Percentiles rank a stretch among this genome's conserved stretches.
These are phyloP conservation scores for Morus bassanus DNA, from an alignment of 2,797 vertebrate species.

Conservation along the genomic window DNA sequence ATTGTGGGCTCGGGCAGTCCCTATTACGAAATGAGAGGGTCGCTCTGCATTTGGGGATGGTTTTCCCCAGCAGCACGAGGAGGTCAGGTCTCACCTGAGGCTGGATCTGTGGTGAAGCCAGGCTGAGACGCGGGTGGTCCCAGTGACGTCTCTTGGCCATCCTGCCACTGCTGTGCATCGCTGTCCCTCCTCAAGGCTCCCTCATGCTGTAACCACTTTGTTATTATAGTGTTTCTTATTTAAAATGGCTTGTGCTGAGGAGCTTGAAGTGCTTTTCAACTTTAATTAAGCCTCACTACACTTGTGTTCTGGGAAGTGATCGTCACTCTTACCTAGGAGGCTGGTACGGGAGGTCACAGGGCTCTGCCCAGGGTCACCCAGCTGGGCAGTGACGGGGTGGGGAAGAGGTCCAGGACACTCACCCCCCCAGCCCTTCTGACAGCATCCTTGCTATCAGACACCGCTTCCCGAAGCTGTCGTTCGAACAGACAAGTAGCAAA, in stretches of 20 bases:
- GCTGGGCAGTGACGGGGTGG: neutral
- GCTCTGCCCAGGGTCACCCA: neutral
- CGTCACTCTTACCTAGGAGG: neutral
- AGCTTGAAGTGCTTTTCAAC: neutral
- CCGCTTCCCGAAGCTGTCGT: rapidly evolving
- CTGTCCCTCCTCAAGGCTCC: neutral
- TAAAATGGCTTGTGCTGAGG: neutral
- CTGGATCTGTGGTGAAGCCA: neutral
- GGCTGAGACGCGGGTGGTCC: neutral
- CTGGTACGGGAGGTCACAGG: neutral
- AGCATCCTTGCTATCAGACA: neutral
- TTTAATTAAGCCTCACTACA: neutral
- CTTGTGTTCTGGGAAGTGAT: neutral
- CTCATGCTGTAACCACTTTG: neutral
- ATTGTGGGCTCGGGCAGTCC: neutral
- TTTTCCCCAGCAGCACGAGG: neutral
- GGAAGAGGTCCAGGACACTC: neutral
- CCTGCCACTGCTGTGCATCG: neutral
- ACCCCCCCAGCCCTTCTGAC: neutral
- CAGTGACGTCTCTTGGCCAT: neutral
- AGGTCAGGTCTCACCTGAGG: neutral
- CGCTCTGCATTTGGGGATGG: neutral
- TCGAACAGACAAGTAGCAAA: neutral
- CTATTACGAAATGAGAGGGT: neutral
- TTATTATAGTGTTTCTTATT: neutral